Evolutionary conservation across 2,888 invertebrate genomes (phyloP).

Genomic region (Tiphia femorata): DNA sequence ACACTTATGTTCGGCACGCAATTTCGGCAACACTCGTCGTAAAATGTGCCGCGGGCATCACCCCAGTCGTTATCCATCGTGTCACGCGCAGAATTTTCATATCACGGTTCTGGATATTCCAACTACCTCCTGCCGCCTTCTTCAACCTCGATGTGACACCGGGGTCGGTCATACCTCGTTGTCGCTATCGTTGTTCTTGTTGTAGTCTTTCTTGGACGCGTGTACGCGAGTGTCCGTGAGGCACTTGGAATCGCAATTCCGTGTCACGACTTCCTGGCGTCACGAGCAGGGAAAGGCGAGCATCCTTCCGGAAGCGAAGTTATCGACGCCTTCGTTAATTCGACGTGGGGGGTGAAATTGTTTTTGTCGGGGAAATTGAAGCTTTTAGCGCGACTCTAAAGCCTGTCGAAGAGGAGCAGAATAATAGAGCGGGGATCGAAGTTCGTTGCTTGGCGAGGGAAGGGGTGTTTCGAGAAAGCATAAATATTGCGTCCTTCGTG

Average conservation of each 20-base stretch:
- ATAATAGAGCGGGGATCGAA: too few species aligned
- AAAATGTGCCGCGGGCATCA: conserved; percentile 11
- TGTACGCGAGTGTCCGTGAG: conserved; percentile 43
- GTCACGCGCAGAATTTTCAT: too few species aligned
- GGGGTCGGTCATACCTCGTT: conserved; percentile 14
- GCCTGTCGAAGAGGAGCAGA: too few species aligned
- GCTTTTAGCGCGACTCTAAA: too few species aligned
- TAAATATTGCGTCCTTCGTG: too few species aligned
- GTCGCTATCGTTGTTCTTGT: too few species aligned
- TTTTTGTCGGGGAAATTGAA: too few species aligned
- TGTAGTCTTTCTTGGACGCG: conserved; percentile 3
- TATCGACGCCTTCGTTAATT: neutral
- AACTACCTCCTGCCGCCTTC: neutral
- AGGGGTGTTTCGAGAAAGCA: too few species aligned
- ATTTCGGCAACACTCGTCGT: conserved; percentile 1
- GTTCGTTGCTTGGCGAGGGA: too few species aligned
- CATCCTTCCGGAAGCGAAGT: conserved; percentile 31
- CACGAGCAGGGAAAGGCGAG: conserved; percentile 18
- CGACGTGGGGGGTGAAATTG: too few species aligned
- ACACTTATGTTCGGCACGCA: conserved; percentile 4
- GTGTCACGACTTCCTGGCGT: conserved; percentile 42
- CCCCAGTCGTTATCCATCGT: too few species aligned
- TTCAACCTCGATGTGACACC: neutral
- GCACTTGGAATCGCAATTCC: conserved; percentile 42
- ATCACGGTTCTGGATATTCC: too few species aligned